A percentile compares a stretch with the other conserved stretches of the same genome.
phyloP scores from a whole-genome alignment of 1,140 invertebrate genomes.

The Orius insidiosus region DNA sequence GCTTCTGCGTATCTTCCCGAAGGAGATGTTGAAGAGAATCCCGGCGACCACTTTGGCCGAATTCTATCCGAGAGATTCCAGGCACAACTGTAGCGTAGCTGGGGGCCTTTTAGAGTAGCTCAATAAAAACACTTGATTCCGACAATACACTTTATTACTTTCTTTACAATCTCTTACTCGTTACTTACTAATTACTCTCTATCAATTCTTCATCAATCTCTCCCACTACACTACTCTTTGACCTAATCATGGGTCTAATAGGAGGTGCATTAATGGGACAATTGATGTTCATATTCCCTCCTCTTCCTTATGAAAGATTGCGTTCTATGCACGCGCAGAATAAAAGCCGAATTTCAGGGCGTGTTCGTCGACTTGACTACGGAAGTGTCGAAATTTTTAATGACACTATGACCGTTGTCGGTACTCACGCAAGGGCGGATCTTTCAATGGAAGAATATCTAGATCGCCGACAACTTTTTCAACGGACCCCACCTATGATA shows the following conservation, averaged over 20 bases:
- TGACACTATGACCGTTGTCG: too few species aligned
- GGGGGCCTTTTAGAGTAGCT: too few species aligned
- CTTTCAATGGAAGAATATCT: not conserved
- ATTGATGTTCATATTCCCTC: constrained; percentile 68
- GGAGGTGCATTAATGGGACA: constrained; percentile 70
- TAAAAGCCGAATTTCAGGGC: not conserved
- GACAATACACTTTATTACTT: too few species aligned
- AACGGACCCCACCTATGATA: not conserved
- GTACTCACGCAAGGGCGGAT: not conserved
- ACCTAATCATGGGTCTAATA: constrained; percentile 73
- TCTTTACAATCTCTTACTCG: too few species aligned
- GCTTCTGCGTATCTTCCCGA: too few species aligned
- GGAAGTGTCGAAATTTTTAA: not conserved
- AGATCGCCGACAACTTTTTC: not conserved
- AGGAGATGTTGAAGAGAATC: too few species aligned
- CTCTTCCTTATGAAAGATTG: constrained; percentile 55
- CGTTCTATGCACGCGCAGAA: constrained; percentile 19
- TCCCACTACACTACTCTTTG: too few species aligned
- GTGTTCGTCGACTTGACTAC: not conserved
- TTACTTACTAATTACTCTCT: too few species aligned
- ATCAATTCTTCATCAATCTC: too few species aligned
- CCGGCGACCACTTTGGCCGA: too few species aligned
- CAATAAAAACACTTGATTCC: too few species aligned
- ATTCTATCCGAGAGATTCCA: constrained; percentile 84
- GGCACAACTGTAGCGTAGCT: too few species aligned